Conservation (phyloP, 2,113 vertebrate genomes). For the Climacteris rufus region DNA sequence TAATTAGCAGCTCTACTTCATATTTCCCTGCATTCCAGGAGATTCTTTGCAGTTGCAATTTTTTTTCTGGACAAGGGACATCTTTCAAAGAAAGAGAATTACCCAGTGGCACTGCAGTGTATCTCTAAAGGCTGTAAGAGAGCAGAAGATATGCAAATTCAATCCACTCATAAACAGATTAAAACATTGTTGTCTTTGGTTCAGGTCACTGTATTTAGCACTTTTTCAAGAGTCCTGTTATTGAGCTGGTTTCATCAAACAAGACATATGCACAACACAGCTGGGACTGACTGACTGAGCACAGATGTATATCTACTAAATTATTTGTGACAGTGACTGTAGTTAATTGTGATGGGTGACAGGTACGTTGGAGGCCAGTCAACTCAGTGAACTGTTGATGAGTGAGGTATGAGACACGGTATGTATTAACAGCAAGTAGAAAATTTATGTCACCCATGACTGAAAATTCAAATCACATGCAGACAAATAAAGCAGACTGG, state of each 20-base stretch:
- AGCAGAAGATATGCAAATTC: neutral
- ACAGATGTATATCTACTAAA: constrained; percentile 26
- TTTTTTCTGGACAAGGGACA: neutral
- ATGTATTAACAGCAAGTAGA: neutral
- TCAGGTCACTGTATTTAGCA: neutral
- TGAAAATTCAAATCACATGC: neutral
- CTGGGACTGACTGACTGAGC: constrained; percentile 11
- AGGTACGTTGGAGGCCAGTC: constrained; percentile 26
- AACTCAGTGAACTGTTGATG: constrained; percentile 15
- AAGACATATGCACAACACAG: neutral
- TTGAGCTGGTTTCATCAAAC: constrained; percentile 17
- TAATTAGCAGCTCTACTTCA: neutral
- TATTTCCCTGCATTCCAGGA: neutral
- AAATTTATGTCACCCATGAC: neutral
- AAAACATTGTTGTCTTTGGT: neutral
- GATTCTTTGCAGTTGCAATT: neutral
- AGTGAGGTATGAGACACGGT: neutral
- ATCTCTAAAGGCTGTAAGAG: neutral
- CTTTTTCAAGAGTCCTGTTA: neutral
- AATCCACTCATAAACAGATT: neutral
- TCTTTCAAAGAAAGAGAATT: neutral
- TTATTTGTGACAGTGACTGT: constrained; percentile 39
- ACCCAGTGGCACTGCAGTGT: neutral
- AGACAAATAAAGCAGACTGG: neutral
- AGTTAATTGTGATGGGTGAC: constrained; percentile 58